Base-by-base conservation (phyloP, 2,888 invertebrate genomes). In the Macaria liturata region DNA sequence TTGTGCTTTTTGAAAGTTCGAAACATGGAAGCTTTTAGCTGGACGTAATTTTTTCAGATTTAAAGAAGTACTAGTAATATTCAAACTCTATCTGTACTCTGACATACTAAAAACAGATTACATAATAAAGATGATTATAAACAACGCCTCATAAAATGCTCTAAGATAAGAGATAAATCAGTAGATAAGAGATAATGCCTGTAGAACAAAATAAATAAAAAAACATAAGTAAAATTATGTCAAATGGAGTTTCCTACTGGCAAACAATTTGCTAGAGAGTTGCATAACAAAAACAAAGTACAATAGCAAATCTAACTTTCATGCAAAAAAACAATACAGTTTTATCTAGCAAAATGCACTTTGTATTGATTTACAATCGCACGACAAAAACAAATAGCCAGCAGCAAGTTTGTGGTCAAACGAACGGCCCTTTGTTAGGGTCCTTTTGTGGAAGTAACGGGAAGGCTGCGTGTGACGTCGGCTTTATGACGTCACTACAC, bases 391-490 rank as follows among this genome's bases (percentile, higher is more conserved):
- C 83, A 82, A 68, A 68, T 74, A 70, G 74, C 72, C 76, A 79
- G 83, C 76, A 84, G 88, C 88, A 83, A 84, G 81, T 78, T 83
- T 86, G 88, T 87, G 89, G 88, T 83, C 78, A 77, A 76, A 73
- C 75, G 68, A 71, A 69, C 76, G 73, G 76, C 68, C 74, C 73
- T 81, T 90, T 89, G 84, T 88, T 78, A 70, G 69, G 65, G 65
- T 62, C 69, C 78, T 75, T 84, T 89, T 89, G 84, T 87, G 9
- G 66, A 71, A 71, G 63, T 88, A 90, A 88, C 88, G 86, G 88
- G 78, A 77, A 70, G 49, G 67, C 67, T 65, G 61, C 71, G 68
- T 74, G 74, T 81, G 81, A 80, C 75, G 80, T 74, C 61, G 67
- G 72, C 70, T 74, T 81, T 82, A 81, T 89, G 88, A 90, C 89